Percentiles rank a stretch among this genome's conserved stretches.
Evolutionary conservation across 2,113 vertebrate species (phyloP).

Genomic region (Strix aluco): DNA sequence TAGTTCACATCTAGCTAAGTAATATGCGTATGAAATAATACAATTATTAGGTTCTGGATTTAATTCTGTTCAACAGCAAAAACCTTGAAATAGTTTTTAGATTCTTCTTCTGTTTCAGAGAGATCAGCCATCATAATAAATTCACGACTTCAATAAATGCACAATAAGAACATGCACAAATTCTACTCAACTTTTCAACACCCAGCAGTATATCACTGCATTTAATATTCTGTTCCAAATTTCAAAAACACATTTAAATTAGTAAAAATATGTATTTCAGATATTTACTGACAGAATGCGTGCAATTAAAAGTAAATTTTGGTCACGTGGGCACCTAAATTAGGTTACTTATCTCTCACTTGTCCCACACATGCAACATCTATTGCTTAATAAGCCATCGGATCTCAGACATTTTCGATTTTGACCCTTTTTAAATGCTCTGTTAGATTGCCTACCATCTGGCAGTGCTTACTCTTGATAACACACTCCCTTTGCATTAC

Average conservation of each 20-base stretch:
- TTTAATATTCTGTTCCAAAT: not conserved
- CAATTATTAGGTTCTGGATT: not conserved
- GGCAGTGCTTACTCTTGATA: conserved; percentile 35
- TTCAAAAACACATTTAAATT: not conserved
- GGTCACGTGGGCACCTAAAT: conserved; percentile 9
- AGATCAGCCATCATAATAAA: not conserved
- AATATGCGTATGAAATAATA: not conserved
- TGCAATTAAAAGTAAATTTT: conserved; percentile 17
- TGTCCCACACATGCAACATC: conserved; percentile 16
- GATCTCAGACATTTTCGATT: conserved; percentile 16
- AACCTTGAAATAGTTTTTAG: not conserved
- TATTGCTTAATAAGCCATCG: not conserved
- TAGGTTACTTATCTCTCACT: conserved; percentile 44
- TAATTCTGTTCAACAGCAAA: not conserved
- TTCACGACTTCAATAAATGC: not conserved
- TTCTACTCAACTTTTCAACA: not conserved
- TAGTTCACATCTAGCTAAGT: not conserved
- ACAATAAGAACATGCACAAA: not conserved
- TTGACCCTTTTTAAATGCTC: conserved; percentile 31
- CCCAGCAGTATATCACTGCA: not conserved
- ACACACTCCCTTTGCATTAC: not conserved
- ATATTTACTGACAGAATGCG: not conserved
- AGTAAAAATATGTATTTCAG: not conserved
- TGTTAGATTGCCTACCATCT: conserved; percentile 45
- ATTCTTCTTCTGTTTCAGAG: not conserved